Base-by-base conservation (phyloP, 2,888 invertebrate species). In the Stegophylla sp. region DNA sequence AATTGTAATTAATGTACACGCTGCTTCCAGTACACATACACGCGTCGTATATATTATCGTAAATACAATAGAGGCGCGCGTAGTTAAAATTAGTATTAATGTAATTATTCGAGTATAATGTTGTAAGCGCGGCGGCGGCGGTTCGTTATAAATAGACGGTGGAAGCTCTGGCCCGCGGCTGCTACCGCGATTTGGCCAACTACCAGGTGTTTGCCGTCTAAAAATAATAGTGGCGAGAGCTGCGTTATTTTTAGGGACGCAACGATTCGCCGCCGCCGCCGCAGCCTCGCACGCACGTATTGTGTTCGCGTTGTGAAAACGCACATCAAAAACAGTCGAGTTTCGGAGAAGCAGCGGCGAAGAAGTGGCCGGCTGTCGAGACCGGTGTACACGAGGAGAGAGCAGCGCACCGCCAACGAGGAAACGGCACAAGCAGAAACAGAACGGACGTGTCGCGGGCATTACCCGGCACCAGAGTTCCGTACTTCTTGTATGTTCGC, bases 401-500 rank as follows among this genome's bases (percentile, higher is more conserved):
- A 34, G 34, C 34, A 34, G 7, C 34, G 34, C 34, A 7, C 4
- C 34, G 7, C 7, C 34, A 5, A 34, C 34, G 7, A 34, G 34
- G 34, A 34, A 34, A 34, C 34, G 34, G 7, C 34, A 34, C n/a
- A n/a, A n/a, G n/a, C n/a, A n/a, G n/a, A n/a, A n/a, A 34, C 34
- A 7, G 3, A 34, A 34, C 34, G 34, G 34, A 34, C 3, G 7
- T 34, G 34, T 34, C 7, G 3, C 34, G 4, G 7, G 7, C 17
- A 67, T 74, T n/a, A 81, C 73, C 83, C 79, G 74, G 89, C 89
- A 91, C 76, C 77, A 82, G 81, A 82, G 93, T 92, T 93, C 94
- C 94, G 93, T 94, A 93, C 94, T 94, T 94, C 94, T 93, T 94
- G 61, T 94, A 94, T 94, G 41, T 94, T 94, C 93, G 94, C 94